phyloP scores from a whole-genome alignment of 2,113 vertebrate genomes.

The Cryptotis parvus region DNA sequence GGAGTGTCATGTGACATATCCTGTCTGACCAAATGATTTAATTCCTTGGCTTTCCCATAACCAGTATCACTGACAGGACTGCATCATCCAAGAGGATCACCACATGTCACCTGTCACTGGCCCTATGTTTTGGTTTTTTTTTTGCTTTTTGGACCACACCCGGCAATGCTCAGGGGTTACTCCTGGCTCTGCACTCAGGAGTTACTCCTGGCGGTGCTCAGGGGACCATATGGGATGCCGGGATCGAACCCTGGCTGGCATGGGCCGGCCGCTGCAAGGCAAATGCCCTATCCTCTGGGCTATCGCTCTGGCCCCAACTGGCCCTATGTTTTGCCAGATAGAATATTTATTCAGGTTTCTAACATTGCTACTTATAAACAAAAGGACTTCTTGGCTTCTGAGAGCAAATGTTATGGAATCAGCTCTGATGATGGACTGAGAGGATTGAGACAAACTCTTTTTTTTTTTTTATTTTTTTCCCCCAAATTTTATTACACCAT shows the following conservation, averaged over 20 bases:
- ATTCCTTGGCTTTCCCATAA: slow-evolving; percentile 8
- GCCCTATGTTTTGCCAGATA: background rate
- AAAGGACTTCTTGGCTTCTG: background rate
- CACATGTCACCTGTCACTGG: background rate
- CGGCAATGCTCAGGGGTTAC: too few relatives aligned
- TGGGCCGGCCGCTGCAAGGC: too few relatives aligned
- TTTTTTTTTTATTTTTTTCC: too few relatives aligned
- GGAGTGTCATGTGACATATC: background rate
- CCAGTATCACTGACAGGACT: background rate
- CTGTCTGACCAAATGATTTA: background rate
- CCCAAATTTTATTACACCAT: too few relatives aligned
- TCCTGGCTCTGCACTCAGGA: too few relatives aligned
- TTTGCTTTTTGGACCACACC: too few relatives aligned
- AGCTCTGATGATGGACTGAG: background rate
- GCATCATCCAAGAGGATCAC: background rate
- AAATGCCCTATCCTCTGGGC: too few relatives aligned
- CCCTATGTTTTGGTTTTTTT: slow-evolving; percentile 1
- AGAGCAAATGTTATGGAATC: background rate
- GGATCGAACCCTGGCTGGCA: too few relatives aligned
- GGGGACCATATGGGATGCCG: too few relatives aligned
- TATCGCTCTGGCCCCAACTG: too few relatives aligned
- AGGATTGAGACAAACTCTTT: background rate
- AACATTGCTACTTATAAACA: background rate
- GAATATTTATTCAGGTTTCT: background rate
- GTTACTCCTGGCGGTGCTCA: too few relatives aligned